Percentiles rank a stretch among this genome's conserved stretches.
phyloP scores from a whole-genome alignment of 2,797 vertebrate species.

The Hirundo rustica region DNA sequence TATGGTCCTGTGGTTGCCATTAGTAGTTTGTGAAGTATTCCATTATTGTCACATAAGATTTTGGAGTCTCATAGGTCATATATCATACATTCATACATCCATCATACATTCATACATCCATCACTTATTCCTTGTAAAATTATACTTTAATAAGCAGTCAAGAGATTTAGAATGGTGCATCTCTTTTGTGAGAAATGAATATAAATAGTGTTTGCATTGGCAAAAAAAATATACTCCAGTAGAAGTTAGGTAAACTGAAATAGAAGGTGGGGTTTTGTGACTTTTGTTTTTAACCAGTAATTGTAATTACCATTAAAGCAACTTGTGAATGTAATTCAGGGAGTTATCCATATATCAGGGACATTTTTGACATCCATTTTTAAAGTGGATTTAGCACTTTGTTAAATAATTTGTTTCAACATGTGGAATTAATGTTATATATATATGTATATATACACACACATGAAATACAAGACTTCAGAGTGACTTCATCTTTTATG shows the following conservation, averaged over 20 bases:
- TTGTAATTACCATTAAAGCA: not conserved
- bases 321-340: not conserved
- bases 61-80: not conserved
- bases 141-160: not conserved
- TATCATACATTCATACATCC: not conserved
- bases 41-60: not conserved
- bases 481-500: not conserved
- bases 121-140: not conserved
- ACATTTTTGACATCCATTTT: not conserved
- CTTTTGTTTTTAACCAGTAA: not conserved
- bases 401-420: not conserved
- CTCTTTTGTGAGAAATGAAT: not conserved
- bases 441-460: no score
- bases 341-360: not conserved
- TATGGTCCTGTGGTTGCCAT: fast-evolving
- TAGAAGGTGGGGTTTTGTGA: not conserved
- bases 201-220: not conserved
- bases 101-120: not conserved
- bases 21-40: not conserved
- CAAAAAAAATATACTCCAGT: not conserved
- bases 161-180: not conserved
- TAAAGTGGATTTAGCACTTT: not conserved
- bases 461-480: not conserved
- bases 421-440: not conserved
- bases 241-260: not conserved